A percentile compares a stretch with the other conserved stretches of the same genome.
phyloP scores from a whole-genome alignment of 2,113 vertebrate species.

The Strix uralensis region DNA sequence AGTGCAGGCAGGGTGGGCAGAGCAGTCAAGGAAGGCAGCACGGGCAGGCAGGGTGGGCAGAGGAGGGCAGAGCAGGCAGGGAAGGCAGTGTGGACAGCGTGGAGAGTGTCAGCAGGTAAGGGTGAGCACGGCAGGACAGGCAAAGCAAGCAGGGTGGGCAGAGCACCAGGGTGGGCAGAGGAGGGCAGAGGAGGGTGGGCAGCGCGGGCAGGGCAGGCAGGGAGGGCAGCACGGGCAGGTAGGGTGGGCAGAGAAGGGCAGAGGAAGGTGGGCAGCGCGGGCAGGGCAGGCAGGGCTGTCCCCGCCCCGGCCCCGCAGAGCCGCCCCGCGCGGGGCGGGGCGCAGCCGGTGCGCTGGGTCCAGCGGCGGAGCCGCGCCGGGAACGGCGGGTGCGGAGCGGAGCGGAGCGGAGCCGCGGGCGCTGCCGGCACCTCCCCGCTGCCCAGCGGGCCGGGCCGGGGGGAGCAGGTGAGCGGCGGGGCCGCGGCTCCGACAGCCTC shows the following conservation, averaged over 20 bases:
- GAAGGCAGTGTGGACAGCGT: background rate
- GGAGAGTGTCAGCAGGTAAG: no score
- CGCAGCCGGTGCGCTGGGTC: background rate
- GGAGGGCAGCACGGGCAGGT: background rate
- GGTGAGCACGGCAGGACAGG: no score
- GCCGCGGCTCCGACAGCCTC: background rate
- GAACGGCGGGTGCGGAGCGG: background rate
- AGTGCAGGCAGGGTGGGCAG: background rate
- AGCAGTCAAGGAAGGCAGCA: background rate
- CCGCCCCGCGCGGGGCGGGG: background rate
- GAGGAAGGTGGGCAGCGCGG: background rate
- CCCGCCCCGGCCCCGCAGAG: background rate
- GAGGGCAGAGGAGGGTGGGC: background rate
- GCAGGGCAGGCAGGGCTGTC: background rate
- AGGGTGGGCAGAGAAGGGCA: background rate
- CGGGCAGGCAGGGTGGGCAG: background rate
- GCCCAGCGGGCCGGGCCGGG: background rate
- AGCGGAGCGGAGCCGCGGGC: background rate
- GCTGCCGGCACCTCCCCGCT: background rate
- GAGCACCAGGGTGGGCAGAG: background rate
- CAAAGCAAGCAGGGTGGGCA: background rate
- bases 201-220: background rate
- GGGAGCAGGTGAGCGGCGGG: background rate
- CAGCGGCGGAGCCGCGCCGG: background rate
- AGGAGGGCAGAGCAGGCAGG: background rate